Evolutionary conservation across 2,797 vertebrate species (phyloP), one percentile per base, ranked within the genome.

Genomic region (Hyperoplus immaculatus): DNA sequence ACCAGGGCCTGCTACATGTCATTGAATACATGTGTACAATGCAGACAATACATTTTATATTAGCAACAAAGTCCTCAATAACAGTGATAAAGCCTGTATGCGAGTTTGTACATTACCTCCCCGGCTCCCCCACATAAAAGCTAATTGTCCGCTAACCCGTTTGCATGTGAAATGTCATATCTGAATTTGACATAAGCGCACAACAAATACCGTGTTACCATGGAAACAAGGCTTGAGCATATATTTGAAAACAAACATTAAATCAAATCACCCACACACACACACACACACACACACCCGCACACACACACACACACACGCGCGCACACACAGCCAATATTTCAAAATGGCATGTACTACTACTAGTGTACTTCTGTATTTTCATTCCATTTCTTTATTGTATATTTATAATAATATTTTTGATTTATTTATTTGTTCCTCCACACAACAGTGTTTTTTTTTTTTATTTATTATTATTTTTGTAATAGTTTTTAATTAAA

Each of bases 111-210:
- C 29, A 54, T 45, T 13, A 64, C 15, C 45, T 15, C 39, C 64
- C 67, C 8, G 6, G 83, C 6, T 85, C 69, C 45, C 51, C 21
- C 5, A 18, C 64, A 79, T 38, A 65, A 79, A 85, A 80, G 21
- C 72, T 75, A 42, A 64, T 72, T 80, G 76, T 71, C 39, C 42
- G 38, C 53, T 39, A 85, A 89, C 85, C 73, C 82, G 71, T 86
- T 87, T 77, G 84, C 29, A 66, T 74, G 57, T 69, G 49, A 47
- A 66, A 83, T 79, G 78, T 77, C 38, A 74, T 75, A 81, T 86
- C 47, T 41, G 49, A 60, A 60, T 79, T 70, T 51, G 14, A 77
- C 61, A 71, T 66, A 73, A 87, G 81, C 55, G 10, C 73, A 74
- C 29, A 29, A 29, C 49, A 76, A 84, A 88, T 66, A 58, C 49